These are phyloP conservation scores for Pseudomyrmex sp. DNA, from an alignment of 1,140 invertebrate species.

Conservation along the genomic window DNA sequence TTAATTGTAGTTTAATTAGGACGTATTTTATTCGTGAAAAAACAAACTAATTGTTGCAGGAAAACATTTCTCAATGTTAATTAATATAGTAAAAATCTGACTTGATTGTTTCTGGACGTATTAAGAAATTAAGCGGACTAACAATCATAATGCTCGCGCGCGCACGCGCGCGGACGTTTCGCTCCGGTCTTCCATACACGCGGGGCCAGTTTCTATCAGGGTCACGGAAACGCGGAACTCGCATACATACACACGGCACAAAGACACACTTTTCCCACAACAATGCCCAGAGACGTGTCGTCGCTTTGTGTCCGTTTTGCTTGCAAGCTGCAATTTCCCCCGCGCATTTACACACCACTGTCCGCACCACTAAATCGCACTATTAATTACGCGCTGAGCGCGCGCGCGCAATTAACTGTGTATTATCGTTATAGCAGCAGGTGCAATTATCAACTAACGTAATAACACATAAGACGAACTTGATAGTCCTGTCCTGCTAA, in stretches of 20 bases:
- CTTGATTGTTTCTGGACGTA: neutral
- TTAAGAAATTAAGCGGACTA: slow-evolving; percentile 25
- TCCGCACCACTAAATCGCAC: slow-evolving; percentile 12
- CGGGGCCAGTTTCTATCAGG: slow-evolving; percentile 78
- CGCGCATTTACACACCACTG: slow-evolving; percentile 53
- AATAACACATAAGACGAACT: neutral
- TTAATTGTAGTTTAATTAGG: too few species aligned
- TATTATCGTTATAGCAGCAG: neutral
- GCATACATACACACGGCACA: slow-evolving; percentile 75
- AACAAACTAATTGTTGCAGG: neutral
- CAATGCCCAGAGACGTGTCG: slow-evolving; percentile 70
- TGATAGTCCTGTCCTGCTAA: neutral
- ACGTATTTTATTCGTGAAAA: neutral
- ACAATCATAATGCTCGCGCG: neutral
- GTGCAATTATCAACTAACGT: neutral
- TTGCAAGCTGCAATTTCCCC: slow-evolving; percentile 72
- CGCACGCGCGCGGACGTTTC: neutral
- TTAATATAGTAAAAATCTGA: neutral
- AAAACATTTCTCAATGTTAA: neutral
- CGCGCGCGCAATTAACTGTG: neutral
- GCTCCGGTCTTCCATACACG: slow-evolving; percentile 26
- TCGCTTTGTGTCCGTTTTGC: slow-evolving; percentile 49
- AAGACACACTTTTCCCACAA: slow-evolving; percentile 84
- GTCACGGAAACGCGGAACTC: slow-evolving; percentile 84
- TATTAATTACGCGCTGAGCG: slow-evolving; percentile 31